Evolutionary conservation across 2,113 vertebrate genomes (phyloP).

Genomic region (Camelus bactrianus): DNA sequence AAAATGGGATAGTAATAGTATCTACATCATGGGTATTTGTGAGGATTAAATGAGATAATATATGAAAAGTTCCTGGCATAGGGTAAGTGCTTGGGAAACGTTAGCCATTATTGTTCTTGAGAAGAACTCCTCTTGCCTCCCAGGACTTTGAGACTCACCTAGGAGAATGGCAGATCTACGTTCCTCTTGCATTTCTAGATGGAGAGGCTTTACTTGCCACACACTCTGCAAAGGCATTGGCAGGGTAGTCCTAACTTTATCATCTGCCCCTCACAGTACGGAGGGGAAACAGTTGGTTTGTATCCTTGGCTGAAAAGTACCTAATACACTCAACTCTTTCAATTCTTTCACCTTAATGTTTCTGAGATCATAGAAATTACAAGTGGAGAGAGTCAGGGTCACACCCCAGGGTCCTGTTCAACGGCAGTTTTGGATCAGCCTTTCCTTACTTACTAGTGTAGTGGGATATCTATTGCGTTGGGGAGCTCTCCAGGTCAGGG

Average conservation of each 20-base stretch:
- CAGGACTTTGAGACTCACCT: not conserved
- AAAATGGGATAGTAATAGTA: not conserved
- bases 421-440: not conserved
- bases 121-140: not conserved
- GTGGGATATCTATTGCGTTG: not conserved
- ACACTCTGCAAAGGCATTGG: not conserved
- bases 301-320: not conserved
- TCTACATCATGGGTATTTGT: not conserved
- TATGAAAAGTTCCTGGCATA: not conserved
- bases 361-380: not conserved
- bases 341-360: not conserved
- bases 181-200: not conserved
- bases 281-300: not conserved
- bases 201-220: not conserved
- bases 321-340: not conserved
- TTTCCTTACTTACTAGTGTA: not conserved
- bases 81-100: not conserved
- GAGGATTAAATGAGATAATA: not conserved
- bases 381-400: not conserved
- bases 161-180: not conserved
- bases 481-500: not conserved
- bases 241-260: not conserved
- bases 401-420: not conserved
- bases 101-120: not conserved
- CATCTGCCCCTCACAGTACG: not conserved